These are phyloP conservation scores for Polyploca ridens DNA, from an alignment of 2,888 invertebrate species.

Conservation along the genomic window DNA sequence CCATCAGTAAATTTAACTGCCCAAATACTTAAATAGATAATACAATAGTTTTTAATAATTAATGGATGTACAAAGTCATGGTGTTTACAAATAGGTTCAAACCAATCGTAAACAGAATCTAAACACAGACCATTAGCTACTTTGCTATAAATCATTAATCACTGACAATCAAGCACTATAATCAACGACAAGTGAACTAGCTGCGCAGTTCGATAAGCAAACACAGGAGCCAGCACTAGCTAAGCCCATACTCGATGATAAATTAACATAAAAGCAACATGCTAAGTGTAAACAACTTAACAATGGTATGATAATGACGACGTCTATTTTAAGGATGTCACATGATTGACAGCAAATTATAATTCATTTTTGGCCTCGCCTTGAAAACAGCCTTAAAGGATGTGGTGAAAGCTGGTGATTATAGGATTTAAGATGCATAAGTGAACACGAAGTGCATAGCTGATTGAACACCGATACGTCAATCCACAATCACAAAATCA, in stretches of 20 bases:
- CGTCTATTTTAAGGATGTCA: slow-evolving; percentile 8
- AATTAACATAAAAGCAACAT: slow-evolving; percentile 8
- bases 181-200: slow-evolving; percentile 6
- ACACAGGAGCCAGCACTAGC: slow-evolving; percentile 8
- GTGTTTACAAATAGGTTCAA: background rate
- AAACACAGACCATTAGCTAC: background rate
- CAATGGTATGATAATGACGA: slow-evolving; percentile 13
- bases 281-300: slow-evolving; percentile 11
- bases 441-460: background rate
- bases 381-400: background rate
- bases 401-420: background rate
- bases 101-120: background rate
- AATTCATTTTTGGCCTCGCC: background rate
- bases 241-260: slow-evolving; percentile 4
- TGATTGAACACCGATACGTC: background rate
- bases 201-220: slow-evolving; percentile 8
- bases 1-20: too few species aligned
- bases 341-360: slow-evolving; percentile 6
- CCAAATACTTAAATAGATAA: too few species aligned
- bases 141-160: slow-evolving; percentile 1
- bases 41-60: background rate
- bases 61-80: too few species aligned
- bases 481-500: too few species aligned
- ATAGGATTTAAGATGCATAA: background rate
- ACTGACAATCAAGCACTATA: slow-evolving; percentile 2